These are phyloP conservation scores for Lepisosteus oculatus DNA, from an alignment of 2,113 vertebrate species.

Conservation along the genomic window DNA sequence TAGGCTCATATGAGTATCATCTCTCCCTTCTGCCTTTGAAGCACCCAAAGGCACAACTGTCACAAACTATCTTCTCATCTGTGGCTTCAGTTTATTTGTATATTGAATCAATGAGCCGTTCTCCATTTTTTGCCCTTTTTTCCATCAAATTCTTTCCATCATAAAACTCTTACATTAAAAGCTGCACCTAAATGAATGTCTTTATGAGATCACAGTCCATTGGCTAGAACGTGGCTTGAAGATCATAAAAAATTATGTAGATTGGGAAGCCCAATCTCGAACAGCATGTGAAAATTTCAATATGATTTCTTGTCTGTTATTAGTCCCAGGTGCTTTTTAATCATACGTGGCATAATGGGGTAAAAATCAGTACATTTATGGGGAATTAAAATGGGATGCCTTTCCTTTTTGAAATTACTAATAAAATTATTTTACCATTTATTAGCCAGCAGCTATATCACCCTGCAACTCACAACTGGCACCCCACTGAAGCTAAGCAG, in stretches of 20 bases:
- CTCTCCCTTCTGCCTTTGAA: neutral
- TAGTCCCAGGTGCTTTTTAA: conserved; percentile 44
- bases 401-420: too few relatives aligned
- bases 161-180: conserved; percentile 40
- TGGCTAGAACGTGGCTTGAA: conserved; percentile 36
- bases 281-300: conserved; percentile 36
- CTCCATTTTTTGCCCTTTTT: conserved; percentile 50
- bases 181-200: conserved; percentile 50
- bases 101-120: conserved; percentile 32
- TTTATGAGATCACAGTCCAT: conserved; percentile 61
- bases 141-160: conserved; percentile 58
- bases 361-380: conserved; percentile 28
- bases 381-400: too few relatives aligned
- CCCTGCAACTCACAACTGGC: too few relatives aligned
- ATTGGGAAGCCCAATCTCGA: conserved; percentile 53
- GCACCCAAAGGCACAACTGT: conserved; percentile 20
- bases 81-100: conserved; percentile 11
- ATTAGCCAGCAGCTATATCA: too few relatives aligned
- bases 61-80: conserved; percentile 6
- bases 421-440: too few relatives aligned
- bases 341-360: conserved; percentile 53
- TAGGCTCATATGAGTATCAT: neutral
- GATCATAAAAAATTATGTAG: conserved; percentile 36
- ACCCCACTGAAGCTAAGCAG: too few relatives aligned
- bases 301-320: conserved; percentile 31